These are phyloP conservation scores for Odontesthes bonariensis DNA, from an alignment of 2,113 vertebrate genomes.

Conservation along the genomic window DNA sequence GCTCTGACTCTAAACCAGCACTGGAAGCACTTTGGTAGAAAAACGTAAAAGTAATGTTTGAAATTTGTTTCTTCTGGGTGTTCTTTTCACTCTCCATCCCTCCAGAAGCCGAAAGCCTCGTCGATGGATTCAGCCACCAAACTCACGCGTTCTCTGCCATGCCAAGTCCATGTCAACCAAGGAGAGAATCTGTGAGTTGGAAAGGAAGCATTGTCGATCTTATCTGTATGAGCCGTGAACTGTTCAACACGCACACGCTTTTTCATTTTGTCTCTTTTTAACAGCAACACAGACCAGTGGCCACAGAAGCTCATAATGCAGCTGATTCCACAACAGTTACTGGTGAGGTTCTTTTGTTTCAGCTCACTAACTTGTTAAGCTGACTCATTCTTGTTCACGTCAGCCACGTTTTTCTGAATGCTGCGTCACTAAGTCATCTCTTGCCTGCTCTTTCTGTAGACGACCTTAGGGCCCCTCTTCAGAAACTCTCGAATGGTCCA, in stretches of 20 bases:
- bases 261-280: not conserved
- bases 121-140: constrained; percentile 90
- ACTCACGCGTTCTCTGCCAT: constrained; percentile 90
- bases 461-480: constrained; percentile 91
- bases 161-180: constrained; percentile 93
- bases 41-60: no score
- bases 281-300: constrained; percentile 94
- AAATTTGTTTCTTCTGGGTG: not conserved
- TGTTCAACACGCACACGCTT: rapidly evolving
- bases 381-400: not conserved
- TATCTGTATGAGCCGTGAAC: not conserved
- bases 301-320: constrained; percentile 96
- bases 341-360: constrained; percentile 79
- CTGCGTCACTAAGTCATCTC: not conserved
- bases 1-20: no score
- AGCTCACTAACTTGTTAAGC: not conserved
- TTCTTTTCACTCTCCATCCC: not conserved
- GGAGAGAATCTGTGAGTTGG: constrained; percentile 93
- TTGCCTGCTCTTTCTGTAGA: constrained; percentile 67
- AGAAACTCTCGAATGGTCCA: constrained; percentile 96
- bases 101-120: constrained; percentile 91
- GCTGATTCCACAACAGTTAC: constrained; percentile 91
- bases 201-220: rapidly evolving
- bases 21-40: no score
- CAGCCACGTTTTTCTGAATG: constrained; percentile 10